phyloP scores from a whole-genome alignment of 2,113 vertebrate species.

The Xiphophorus maculatus region DNA sequence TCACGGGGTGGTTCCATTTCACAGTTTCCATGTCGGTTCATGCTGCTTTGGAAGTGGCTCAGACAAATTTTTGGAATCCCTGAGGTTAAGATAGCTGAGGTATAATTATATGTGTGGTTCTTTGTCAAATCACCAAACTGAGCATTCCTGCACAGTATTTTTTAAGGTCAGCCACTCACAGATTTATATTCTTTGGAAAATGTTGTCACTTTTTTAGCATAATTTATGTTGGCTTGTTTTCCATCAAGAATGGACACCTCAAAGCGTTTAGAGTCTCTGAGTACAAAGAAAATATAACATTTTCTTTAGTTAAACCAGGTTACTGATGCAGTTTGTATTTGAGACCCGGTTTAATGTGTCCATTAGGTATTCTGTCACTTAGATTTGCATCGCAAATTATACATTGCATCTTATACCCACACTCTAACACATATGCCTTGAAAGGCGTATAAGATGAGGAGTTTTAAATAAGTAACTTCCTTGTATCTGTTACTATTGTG shows the following conservation, averaged over 20 bases:
- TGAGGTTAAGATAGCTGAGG: slow-evolving; percentile 68
- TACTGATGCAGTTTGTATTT: slow-evolving; percentile 19
- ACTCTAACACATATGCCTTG: background rate
- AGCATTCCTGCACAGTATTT: slow-evolving; percentile 63
- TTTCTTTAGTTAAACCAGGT: background rate
- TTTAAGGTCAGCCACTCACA: slow-evolving; percentile 53
- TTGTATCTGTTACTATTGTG: background rate
- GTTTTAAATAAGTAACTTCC: background rate
- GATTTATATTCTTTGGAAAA: slow-evolving; percentile 45
- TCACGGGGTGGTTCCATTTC: slow-evolving; percentile 29
- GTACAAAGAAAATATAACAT: background rate
- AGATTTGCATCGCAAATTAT: slow-evolving; percentile 63
- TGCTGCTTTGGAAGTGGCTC: slow-evolving; percentile 61
- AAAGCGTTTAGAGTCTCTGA: slow-evolving; percentile 13
- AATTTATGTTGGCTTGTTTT: background rate
- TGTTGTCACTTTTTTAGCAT: slow-evolving; percentile 41
- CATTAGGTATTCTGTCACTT: slow-evolving; percentile 44
- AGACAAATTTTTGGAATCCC: slow-evolving; percentile 72
- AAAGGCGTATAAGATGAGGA: too few species aligned
- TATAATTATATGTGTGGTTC: slow-evolving; percentile 70
- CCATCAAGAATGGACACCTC: slow-evolving; percentile 18
- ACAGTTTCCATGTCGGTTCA: slow-evolving; percentile 56
- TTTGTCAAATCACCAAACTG: slow-evolving; percentile 68
- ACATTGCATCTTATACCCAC: slow-evolving; percentile 51
- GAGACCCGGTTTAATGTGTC: slow-evolving; percentile 13